A percentile compares a stretch with the other conserved stretches of the same genome.
These are phyloP conservation scores for Listronotus bonariensis DNA, from an alignment of 1,140 invertebrate genomes.

Conservation along the genomic window DNA sequence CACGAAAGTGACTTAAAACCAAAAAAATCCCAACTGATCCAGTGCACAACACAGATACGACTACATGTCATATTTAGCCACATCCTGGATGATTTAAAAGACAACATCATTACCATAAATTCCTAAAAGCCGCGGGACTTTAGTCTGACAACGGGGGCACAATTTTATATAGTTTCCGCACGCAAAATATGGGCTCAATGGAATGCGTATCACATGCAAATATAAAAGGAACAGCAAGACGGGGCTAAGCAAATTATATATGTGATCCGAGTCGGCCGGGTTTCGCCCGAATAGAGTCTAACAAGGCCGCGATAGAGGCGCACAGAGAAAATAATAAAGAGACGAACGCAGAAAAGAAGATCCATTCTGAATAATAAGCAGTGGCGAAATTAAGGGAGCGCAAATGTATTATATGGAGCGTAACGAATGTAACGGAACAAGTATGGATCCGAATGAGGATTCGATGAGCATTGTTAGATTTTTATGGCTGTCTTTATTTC, in stretches of 20 bases:
- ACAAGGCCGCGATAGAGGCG: conserved; percentile 46
- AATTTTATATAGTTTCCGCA: conserved; percentile 31
- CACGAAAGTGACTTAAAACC: no score
- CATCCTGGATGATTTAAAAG: conserved; percentile 25
- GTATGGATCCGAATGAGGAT: conserved; percentile 5
- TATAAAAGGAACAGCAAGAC: conserved; percentile 40
- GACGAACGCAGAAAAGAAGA: conserved; percentile 15
- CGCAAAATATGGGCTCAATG: conserved; percentile 24
- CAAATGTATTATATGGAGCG: conserved; percentile 37
- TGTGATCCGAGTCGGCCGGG: conserved; percentile 32
- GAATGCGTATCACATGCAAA: conserved; percentile 43
- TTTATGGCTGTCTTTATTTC: conserved; percentile 15
- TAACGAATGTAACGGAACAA: conserved; percentile 33
- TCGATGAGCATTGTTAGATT: conserved; percentile 12
- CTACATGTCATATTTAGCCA: conserved; percentile 19
- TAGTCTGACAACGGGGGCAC: conserved; percentile 1
- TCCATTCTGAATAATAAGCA: conserved; percentile 44
- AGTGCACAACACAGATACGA: neutral
- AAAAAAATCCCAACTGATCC: neutral
- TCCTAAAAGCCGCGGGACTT: neutral
- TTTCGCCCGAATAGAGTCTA: conserved; percentile 42
- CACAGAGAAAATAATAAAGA: conserved; percentile 18
- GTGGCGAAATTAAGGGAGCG: conserved; percentile 27
- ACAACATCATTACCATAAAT: conserved; percentile 32
- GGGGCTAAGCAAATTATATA: conserved; percentile 33